Conservation (phyloP, 35 echinoderm and acorn worm genomes). For the Heliocidaris tuberculata region DNA sequence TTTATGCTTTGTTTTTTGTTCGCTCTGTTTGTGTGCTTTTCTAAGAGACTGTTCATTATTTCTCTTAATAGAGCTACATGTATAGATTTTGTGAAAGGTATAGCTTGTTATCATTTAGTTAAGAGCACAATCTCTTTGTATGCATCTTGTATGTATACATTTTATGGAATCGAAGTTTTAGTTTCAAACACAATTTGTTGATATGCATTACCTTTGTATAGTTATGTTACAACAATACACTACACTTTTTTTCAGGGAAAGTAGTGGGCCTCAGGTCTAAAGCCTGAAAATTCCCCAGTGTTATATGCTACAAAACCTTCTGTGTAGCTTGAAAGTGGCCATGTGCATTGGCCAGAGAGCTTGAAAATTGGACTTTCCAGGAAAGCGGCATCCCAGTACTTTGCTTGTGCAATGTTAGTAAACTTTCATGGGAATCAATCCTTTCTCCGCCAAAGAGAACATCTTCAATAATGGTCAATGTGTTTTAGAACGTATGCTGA, state of each 20-base stretch:
- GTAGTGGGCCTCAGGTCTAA: too few species aligned
- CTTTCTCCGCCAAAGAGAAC: not conserved
- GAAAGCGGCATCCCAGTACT: not conserved
- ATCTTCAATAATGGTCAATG: too few species aligned
- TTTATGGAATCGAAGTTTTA: not conserved
- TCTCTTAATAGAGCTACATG: not conserved
- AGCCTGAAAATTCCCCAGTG: too few species aligned
- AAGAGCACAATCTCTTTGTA: not conserved
- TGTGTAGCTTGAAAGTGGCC: too few species aligned
- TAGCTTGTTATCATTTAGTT: not conserved
- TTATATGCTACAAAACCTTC: too few species aligned
- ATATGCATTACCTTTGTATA: not conserved
- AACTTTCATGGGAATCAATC: not conserved
- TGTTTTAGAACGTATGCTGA: too few species aligned
- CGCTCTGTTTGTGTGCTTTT: not conserved
- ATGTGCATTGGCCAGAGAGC: too few species aligned
- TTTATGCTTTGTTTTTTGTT: slow-evolving; percentile 5
- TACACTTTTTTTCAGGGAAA: too few species aligned
- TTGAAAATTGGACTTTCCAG: too few species aligned
- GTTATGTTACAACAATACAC: too few species aligned
- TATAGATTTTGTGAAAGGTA: not conserved
- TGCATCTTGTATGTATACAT: not conserved
- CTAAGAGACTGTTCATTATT: not conserved
- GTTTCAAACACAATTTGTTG: not conserved
- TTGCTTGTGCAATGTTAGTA: not conserved